Conservation (phyloP, 2,888 invertebrate species). For the Cephus spinipes region DNA sequence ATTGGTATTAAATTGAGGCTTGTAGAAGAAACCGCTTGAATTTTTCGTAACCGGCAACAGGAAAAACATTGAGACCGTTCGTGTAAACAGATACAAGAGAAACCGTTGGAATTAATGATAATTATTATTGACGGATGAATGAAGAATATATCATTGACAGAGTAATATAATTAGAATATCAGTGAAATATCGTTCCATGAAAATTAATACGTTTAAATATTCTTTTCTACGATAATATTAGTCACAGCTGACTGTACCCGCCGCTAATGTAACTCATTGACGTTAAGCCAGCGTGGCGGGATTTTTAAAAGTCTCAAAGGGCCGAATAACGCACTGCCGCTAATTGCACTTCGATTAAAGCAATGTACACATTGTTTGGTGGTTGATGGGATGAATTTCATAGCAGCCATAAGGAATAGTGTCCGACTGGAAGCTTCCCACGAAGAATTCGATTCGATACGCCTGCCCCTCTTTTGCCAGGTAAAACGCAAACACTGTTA, state of each 20-base stretch:
- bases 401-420: constrained; percentile 1
- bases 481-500: constrained; percentile 11
- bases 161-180: neutral
- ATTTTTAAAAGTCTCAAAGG: neutral
- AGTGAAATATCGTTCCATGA: neutral
- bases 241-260: neutral
- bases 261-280: neutral
- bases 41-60: neutral
- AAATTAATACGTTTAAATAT: neutral
- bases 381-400: constrained; percentile 19
- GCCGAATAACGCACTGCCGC: neutral
- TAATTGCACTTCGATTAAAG: constrained; percentile 18
- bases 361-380: constrained; percentile 27
- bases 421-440: constrained; percentile 40
- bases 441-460: constrained; percentile 53
- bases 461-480: constrained; percentile 39
- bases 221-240: neutral
- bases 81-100: neutral
- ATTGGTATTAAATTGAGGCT: neutral
- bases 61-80: neutral
- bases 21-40: neutral
- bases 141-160: neutral
- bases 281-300: neutral
- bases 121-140: neutral
- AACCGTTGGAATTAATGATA: neutral